These are phyloP conservation scores for Erebia epiphron DNA, from an alignment of 2,888 invertebrate species.

Conservation along the genomic window DNA sequence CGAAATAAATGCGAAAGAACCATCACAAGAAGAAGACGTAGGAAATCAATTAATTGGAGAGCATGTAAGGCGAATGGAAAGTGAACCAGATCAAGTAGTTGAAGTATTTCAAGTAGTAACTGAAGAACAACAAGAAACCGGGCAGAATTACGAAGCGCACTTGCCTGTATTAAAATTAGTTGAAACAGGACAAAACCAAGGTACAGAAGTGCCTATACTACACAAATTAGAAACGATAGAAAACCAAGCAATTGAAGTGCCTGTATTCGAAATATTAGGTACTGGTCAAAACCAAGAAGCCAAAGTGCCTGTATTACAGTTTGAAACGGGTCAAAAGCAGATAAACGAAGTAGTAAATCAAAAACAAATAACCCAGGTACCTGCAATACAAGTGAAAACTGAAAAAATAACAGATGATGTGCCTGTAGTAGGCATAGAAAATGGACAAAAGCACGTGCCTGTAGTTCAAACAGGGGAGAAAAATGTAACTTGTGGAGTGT, in stretches of 20 bases:
- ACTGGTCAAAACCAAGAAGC: not conserved
- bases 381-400: not conserved
- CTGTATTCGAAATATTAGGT: not conserved
- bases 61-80: not conserved
- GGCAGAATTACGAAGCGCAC: not conserved
- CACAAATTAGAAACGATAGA: not conserved
- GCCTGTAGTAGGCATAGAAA: not conserved
- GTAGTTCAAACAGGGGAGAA: not conserved
- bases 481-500: conserved; percentile 43
- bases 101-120: not conserved
- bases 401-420: not conserved
- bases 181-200: not conserved
- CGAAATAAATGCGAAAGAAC: not conserved
- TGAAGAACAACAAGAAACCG: not conserved
- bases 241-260: not conserved
- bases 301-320: not conserved
- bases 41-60: not conserved
- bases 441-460: not conserved
- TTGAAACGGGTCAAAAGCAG: not conserved
- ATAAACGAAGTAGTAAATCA: not conserved
- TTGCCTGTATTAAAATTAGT: not conserved
- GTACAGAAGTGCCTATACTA: not conserved
- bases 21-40: not conserved
- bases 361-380: not conserved
- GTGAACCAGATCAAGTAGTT: not conserved